Evolutionary conservation across 2,113 vertebrate species (phyloP).

Genomic region (Periophthalmodon schlosseri): DNA sequence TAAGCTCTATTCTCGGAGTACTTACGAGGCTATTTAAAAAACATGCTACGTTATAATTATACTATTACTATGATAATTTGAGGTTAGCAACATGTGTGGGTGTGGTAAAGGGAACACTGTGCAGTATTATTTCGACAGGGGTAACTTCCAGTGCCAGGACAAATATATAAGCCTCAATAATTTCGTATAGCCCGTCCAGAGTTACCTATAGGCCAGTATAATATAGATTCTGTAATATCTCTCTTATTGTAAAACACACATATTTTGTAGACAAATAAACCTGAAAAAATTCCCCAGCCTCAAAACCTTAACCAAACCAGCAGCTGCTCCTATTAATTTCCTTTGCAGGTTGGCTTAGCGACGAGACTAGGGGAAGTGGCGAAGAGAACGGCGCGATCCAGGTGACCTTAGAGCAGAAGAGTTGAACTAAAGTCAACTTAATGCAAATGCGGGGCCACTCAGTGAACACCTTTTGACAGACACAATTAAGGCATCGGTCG

Average conservation of each 20-base stretch:
- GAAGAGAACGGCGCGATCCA: too few species aligned
- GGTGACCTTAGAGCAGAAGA: too few species aligned
- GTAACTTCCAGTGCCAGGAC: not conserved
- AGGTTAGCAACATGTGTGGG: conserved; percentile 22
- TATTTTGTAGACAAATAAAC: not conserved
- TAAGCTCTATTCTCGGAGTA: conserved; percentile 17
- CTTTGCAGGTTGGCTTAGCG: too few species aligned
- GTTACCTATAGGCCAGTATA: not conserved
- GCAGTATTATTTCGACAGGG: not conserved
- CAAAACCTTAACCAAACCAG: too few species aligned
- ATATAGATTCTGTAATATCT: not conserved
- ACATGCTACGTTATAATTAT: conserved; percentile 23
- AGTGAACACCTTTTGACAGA: too few species aligned
- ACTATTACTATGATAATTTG: conserved; percentile 20
- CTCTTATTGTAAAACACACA: not conserved
- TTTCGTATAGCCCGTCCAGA: not conserved
- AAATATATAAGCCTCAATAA: not conserved
- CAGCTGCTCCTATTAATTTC: too few species aligned
- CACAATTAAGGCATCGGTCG: too few species aligned
- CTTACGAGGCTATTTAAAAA: conserved; percentile 20
- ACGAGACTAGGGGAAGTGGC: too few species aligned
- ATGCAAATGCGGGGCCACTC: too few species aligned
- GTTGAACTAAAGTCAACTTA: too few species aligned
- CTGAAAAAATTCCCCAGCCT: not conserved
- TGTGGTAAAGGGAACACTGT: conserved; percentile 14